Conservation (phyloP, 2,113 vertebrate species). For the Emydocephalus ijimae region DNA sequence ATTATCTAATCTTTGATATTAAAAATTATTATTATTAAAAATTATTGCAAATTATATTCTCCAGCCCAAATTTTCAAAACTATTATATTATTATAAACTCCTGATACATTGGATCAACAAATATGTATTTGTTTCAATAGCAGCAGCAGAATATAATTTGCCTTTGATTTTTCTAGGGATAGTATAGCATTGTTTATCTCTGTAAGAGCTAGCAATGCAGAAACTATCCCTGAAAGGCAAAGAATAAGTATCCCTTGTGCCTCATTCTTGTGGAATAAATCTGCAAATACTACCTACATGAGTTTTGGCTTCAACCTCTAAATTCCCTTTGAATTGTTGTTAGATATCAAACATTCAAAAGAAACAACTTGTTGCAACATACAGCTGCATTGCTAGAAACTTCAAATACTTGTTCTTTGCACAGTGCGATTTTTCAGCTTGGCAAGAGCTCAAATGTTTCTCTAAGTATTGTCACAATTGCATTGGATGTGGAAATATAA, state of each 20-base stretch:
- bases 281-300: background rate
- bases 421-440: background rate
- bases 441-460: background rate
- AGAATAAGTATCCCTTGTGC: background rate
- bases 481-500: background rate
- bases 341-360: slow-evolving; percentile 13
- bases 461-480: background rate
- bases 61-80: background rate
- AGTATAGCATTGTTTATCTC: background rate
- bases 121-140: background rate
- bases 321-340: background rate
- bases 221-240: background rate
- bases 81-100: background rate
- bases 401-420: background rate
- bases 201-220: background rate
- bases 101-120: background rate
- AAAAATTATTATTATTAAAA: background rate
- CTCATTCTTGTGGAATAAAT: background rate
- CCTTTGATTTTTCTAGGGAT: background rate
- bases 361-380: slow-evolving; percentile 21
- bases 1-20: too few relatives aligned
- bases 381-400: slow-evolving; percentile 13
- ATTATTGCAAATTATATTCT: background rate
- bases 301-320: slow-evolving; percentile 11
- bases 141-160: background rate